A percentile compares a stretch with the other conserved stretches of the same genome.
phyloP scores from a whole-genome alignment of 2,797 vertebrate species.

The Catharus ustulatus region DNA sequence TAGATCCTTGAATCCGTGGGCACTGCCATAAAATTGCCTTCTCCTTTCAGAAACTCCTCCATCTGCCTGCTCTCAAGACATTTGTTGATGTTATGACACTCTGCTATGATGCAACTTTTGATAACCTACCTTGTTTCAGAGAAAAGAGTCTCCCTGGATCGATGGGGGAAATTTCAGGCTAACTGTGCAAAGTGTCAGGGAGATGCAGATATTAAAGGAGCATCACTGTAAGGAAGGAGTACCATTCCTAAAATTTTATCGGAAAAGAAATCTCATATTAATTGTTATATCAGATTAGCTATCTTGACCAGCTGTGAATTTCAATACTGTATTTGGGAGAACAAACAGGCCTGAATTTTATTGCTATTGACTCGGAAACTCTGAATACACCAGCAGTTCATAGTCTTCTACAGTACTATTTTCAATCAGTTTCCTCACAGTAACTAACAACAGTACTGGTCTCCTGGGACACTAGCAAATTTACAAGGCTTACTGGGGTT shows the following conservation, averaged over 20 bases:
- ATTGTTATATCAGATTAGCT: not conserved
- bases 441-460: constrained; percentile 58
- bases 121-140: not conserved
- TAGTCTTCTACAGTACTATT: constrained; percentile 21
- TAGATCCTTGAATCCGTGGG: not conserved
- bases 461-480: constrained; percentile 52
- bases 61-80: not conserved
- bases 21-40: not conserved
- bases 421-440: constrained; percentile 37
- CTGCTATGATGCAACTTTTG: not conserved
- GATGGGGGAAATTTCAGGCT: not conserved
- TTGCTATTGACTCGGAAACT: constrained; percentile 39
- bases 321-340: constrained; percentile 21
- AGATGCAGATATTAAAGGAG: constrained; percentile 13
- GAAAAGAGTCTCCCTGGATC: not conserved
- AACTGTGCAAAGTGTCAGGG: not conserved
- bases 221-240: not conserved
- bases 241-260: not conserved
- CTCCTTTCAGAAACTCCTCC: not conserved
- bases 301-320: not conserved
- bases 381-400: not conserved
- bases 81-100: not conserved
- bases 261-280: not conserved
- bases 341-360: constrained; percentile 8
- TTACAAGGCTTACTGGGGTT: constrained; percentile 42